Evolutionary conservation across 1,140 invertebrate genomes (phyloP).

Genomic region (Drosophila yakuba): DNA sequence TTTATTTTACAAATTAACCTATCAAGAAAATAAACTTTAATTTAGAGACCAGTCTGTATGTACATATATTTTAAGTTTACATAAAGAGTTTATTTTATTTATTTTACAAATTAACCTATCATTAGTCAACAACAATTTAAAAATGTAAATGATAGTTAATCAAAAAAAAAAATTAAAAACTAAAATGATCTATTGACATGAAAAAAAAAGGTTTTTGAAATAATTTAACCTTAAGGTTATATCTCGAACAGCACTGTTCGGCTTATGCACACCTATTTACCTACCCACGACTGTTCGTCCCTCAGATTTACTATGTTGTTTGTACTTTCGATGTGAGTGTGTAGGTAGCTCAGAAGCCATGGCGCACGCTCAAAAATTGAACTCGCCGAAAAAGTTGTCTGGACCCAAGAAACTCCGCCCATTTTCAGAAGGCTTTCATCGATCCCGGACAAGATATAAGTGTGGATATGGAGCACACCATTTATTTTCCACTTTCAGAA

Average conservation of each 20-base stretch:
- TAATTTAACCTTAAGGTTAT: not conserved
- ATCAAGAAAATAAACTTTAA: too few relatives aligned
- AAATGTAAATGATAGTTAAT: too few relatives aligned
- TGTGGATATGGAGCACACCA: constrained; percentile 58
- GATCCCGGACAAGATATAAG: constrained; percentile 57
- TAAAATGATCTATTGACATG: not conserved
- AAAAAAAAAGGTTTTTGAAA: too few relatives aligned
- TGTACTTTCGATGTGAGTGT: constrained; percentile 17
- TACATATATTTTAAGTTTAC: too few relatives aligned
- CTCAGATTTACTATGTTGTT: constrained; percentile 10
- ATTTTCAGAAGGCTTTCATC: constrained; percentile 78
- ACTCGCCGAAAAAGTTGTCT: constrained; percentile 32
- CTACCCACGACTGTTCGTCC: constrained; percentile 10
- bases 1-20: too few relatives aligned
- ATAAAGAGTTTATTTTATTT: too few relatives aligned
- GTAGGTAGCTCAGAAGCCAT: constrained; percentile 46
- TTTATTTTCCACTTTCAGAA: constrained; percentile 64
- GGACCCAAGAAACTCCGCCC: constrained; percentile 67
- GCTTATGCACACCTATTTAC: not conserved
- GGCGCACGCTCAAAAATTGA: constrained; percentile 70
- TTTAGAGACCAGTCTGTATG: too few relatives aligned
- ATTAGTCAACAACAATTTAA: too few relatives aligned
- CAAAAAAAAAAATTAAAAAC: too few relatives aligned
- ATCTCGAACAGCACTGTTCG: constrained; percentile 3
- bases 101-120: too few relatives aligned